Base-by-base conservation (phyloP, 2,797 vertebrate genomes). In the Bovichtus variegatus region DNA sequence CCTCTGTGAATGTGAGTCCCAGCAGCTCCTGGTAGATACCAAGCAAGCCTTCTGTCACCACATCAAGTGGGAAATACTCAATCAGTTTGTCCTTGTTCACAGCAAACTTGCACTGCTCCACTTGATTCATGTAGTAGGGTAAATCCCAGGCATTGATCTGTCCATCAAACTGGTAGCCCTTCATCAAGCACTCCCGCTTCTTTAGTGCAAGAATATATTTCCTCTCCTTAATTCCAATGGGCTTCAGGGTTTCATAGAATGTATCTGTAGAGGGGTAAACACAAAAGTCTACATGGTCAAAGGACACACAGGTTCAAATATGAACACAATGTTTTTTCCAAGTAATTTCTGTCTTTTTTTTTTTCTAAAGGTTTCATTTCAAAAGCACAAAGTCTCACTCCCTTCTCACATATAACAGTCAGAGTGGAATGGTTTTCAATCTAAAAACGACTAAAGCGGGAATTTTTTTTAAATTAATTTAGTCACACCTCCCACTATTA, bases 61-160 rank as follows among this genome's bases (percentile, higher is more conserved):
- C 96, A 50, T 98, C 94, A 0, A 98, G 93, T 2, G 97, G 97
- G 83, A 99, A 99, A 77, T 98, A 98, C 79, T 99, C 96, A 19
- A 97, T 96, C 51, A 99, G 94, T 72, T 96, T 96, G 91, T 99
- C 97, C 87, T 99, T 98, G 91, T 99, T 95, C 71, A 99, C 92
- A 0, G 96, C 96, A 49, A 97, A 99, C 91, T 96, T 97, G 86
- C 97, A 95, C 85, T 96, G 96, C 91, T 99, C 97, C 71, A 97
- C 97, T 80, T 95, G 96, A 59, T 96, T 97, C 96, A 98, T 97
- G 84, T 97, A 99, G 84, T 98, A 99, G 53, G 96, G 95, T 41
- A 99, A 86, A 91, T 99, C 98, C 98, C 98, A 99, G 3, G 96
- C 97, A 9, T 97, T 96, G 90, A 99, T 96, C 92, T 90, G 95